These are phyloP conservation scores for Eulithis testata DNA, from an alignment of 2,888 invertebrate species.

Conservation along the genomic window DNA sequence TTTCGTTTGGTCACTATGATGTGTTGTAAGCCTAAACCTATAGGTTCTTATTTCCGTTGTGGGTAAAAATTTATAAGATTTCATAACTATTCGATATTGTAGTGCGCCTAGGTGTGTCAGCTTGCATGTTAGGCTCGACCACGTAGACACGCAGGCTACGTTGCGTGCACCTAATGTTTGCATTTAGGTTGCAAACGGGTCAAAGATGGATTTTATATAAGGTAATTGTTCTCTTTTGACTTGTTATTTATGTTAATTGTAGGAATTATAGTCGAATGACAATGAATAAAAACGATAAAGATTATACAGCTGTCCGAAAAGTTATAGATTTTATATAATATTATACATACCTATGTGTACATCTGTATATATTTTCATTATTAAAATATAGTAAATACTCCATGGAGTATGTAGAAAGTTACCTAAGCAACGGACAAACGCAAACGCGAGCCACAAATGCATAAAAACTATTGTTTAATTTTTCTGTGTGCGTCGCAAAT, in stretches of 20 bases:
- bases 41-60: background rate
- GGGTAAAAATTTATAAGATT: slow-evolving; percentile 14
- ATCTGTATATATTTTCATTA: too few relatives aligned
- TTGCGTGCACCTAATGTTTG: slow-evolving; percentile 78
- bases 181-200: slow-evolving; percentile 76
- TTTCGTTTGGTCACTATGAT: too few relatives aligned
- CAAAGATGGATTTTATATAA: slow-evolving; percentile 75
- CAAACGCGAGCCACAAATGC: background rate
- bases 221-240: slow-evolving; percentile 55
- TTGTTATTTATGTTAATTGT: slow-evolving; percentile 40
- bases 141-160: slow-evolving; percentile 59
- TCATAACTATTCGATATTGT: slow-evolving; percentile 30
- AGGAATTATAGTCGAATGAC: slow-evolving; percentile 35
- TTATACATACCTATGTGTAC: background rate
- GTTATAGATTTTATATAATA: background rate
- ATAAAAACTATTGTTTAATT: background rate
- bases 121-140: slow-evolving; percentile 61
- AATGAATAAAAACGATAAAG: slow-evolving; percentile 15
- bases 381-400: background rate
- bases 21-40: too few relatives aligned
- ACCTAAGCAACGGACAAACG: background rate
- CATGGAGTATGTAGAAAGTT: background rate
- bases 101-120: slow-evolving; percentile 47
- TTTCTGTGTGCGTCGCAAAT: slow-evolving; percentile 2
- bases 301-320: background rate